Base-by-base conservation (phyloP, 2,888 invertebrate species). In the Diadegma fenestrale region DNA sequence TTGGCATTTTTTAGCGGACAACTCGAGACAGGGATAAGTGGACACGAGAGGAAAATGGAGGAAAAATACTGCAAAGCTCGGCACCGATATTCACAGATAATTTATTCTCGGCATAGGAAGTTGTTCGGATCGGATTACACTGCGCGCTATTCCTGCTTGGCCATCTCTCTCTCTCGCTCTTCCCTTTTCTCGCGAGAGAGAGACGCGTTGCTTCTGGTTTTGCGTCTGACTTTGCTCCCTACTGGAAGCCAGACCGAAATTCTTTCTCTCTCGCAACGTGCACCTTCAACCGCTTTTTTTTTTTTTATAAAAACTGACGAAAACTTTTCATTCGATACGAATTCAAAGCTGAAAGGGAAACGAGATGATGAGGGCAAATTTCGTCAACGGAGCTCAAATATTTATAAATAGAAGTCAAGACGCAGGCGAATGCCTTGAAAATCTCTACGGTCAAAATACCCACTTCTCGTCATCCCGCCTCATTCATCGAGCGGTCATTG, bases 101-200 rank as follows among this genome's bases (percentile, higher is more conserved):
- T 86, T 86, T 88, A 88, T 88, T 89, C 89, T 89, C 87, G 89
- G 87, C 88, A 88, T 89, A 88, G 88, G 84, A 88, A 89, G 89
- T 88, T 88, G 86, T 87, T 85, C 85, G 88, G 88, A 90, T 90
- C 89, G 88, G 88, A 87, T 90, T 90, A 90, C 90, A 85, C 86
- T 88, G 89, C 88, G 89, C 88, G 89, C 90, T 90, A 90, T 90
- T 90, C 89, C 90, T 89, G 90, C 58, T 89, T 88, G 84, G 51
- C 63, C 51, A 58, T 73, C 73, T 76, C 80, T 54, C 76, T 86
- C 88, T 43, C 51, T 71, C 17, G 48, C 64, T 54, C 54, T 73
- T 45, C 51, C 51, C 22, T 58, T 58, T 58, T 26, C 54, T 19
- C 19, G 54, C 8, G 22, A 54, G 54, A 37, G 37, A 37, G 10